Percentiles rank a stretch among this genome's conserved stretches.
Conservation (phyloP, 2,797 vertebrate genomes). For the Eleutherodactylus coqui region DNA sequence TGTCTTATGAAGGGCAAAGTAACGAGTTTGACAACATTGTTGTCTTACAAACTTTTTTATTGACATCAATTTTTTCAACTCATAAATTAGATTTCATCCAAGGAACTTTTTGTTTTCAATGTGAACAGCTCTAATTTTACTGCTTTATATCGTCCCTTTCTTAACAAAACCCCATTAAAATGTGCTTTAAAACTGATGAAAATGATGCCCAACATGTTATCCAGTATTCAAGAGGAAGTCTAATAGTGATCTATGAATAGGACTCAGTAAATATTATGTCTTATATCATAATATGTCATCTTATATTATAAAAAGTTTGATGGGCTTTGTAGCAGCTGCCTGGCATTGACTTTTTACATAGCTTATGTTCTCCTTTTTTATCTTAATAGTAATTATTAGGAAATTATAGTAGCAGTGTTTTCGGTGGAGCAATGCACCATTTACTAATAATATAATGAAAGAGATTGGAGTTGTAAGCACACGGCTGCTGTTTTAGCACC, state of each 20-base stretch:
- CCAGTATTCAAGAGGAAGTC: neutral
- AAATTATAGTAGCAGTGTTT: too few relatives aligned
- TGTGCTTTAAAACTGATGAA: too few relatives aligned
- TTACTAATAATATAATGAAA: too few relatives aligned
- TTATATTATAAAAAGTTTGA: neutral
- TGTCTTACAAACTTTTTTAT: neutral
- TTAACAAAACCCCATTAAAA: neutral
- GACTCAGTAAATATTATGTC: neutral
- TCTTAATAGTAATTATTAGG: neutral
- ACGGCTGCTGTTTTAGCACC: too few relatives aligned
- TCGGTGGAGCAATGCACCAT: too few relatives aligned
- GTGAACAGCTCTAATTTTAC: neutral
- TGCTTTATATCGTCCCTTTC: neutral
- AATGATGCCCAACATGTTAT: too few relatives aligned
- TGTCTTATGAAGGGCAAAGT: constrained; percentile 4
- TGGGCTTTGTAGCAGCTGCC: neutral
- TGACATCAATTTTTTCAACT: neutral
- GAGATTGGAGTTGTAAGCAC: too few relatives aligned
- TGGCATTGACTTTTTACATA: neutral
- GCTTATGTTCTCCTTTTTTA: neutral
- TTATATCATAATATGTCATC: neutral
- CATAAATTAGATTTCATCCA: neutral
- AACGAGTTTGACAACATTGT: neutral
- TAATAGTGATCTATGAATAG: neutral
- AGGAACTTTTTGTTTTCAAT: neutral